Conservation (phyloP, 92 coral and sea anemone genomes). For the Galaxea fascicularis region DNA sequence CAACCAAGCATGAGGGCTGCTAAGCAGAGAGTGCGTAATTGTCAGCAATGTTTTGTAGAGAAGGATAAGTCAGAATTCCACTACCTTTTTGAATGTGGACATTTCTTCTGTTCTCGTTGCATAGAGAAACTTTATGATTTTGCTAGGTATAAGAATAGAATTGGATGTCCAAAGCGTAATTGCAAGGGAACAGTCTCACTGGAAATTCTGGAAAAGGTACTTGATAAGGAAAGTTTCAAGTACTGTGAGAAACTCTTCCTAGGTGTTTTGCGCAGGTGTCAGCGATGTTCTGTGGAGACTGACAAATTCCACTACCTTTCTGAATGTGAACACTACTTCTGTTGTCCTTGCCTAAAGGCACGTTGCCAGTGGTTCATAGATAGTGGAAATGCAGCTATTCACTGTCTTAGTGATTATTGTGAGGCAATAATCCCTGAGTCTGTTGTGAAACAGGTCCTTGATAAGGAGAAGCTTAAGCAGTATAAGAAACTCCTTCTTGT, state of each 20-base stretch:
- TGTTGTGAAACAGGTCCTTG: too few species aligned
- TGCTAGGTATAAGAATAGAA: conserved; percentile 71
- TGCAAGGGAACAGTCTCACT: conserved; percentile 77
- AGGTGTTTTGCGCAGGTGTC: too few species aligned
- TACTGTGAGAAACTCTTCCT: too few species aligned
- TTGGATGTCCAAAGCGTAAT: conserved; percentile 76
- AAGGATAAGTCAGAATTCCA: conserved; percentile 78
- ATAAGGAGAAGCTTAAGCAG: conserved; percentile 45
- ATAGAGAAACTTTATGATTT: conserved; percentile 73
- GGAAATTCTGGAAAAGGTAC: conserved; percentile 73
- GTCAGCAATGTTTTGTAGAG: conserved; percentile 87
- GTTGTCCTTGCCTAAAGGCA: too few species aligned
- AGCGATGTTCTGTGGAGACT: too few species aligned
- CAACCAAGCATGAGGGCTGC: neutral
- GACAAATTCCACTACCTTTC: too few species aligned
- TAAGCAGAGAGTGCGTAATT: conserved; percentile 57
- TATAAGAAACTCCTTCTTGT: conserved; percentile 83
- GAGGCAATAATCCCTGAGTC: too few species aligned
- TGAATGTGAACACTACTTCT: too few species aligned
- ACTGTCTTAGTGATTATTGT: too few species aligned
- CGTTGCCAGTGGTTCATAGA: too few species aligned
- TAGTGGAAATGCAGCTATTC: too few species aligned
- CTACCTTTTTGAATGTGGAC: conserved; percentile 81
- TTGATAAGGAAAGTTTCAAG: conserved; percentile 57
- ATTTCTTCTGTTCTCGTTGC: conserved; percentile 86